A percentile compares a stretch with the other conserved stretches of the same genome.
These are phyloP conservation scores for Toxostoma redivivum DNA, from an alignment of 2,113 vertebrate genomes.

Conservation along the genomic window DNA sequence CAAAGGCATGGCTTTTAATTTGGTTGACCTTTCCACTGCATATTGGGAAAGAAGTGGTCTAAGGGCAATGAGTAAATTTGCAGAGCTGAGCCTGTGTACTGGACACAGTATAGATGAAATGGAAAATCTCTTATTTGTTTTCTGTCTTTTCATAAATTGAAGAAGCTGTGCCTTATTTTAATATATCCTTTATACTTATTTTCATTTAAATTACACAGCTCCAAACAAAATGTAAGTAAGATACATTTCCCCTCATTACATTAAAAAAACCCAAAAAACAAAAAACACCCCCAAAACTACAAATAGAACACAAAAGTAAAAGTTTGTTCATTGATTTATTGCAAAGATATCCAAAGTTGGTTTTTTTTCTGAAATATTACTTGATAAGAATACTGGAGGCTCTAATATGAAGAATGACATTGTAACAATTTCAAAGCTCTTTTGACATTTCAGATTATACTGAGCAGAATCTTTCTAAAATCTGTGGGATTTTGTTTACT, in stretches of 20 bases:
- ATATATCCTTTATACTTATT: neutral
- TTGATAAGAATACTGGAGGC: neutral
- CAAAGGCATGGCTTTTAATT: neutral
- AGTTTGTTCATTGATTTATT: neutral
- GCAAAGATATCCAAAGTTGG: neutral
- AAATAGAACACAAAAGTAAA: neutral
- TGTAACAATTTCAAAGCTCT: constrained; percentile 35
- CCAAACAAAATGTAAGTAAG: neutral
- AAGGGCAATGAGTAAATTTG: neutral
- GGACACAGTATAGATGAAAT: neutral
- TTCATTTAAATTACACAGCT: neutral
- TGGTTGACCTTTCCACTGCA: neutral
- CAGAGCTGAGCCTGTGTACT: neutral
- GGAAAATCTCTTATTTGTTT: neutral
- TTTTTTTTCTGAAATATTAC: neutral
- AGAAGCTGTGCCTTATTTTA: neutral
- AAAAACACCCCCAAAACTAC: neutral
- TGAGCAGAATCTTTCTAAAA: constrained; percentile 34
- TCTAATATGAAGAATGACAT: constrained; percentile 12
- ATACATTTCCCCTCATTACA: neutral
- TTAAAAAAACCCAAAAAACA: too few species aligned
- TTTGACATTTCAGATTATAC: constrained; percentile 39
- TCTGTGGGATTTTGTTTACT: neutral
- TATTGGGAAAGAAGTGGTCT: neutral
- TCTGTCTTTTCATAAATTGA: neutral